These are phyloP conservation scores for Hyperoplus lanceolatus DNA, from an alignment of 2,797 vertebrate species.

Conservation along the genomic window DNA sequence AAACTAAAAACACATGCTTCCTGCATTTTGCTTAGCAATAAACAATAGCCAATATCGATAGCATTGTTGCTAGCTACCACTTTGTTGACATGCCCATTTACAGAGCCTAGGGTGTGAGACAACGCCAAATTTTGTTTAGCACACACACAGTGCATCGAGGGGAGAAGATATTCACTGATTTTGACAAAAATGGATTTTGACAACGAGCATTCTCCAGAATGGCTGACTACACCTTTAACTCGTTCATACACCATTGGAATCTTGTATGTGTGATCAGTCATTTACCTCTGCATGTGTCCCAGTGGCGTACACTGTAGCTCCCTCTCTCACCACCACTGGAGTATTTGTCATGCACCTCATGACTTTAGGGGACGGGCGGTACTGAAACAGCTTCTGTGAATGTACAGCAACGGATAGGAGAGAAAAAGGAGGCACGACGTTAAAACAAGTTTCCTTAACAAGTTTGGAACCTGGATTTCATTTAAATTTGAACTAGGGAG, in stretches of 20 bases:
- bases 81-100: too few relatives aligned
- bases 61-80: too few relatives aligned
- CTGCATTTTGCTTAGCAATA: too few relatives aligned
- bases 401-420: not conserved
- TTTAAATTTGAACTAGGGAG: not conserved
- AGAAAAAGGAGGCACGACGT: not conserved
- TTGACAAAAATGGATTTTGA: too few relatives aligned
- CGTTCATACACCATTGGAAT: constrained; percentile 1
- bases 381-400: constrained; percentile 89
- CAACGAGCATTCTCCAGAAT: too few relatives aligned
- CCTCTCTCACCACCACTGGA: constrained; percentile 94
- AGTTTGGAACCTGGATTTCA: constrained; percentile 1
- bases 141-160: too few relatives aligned
- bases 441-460: not conserved
- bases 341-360: constrained; percentile 98
- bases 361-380: constrained; percentile 91
- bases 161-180: too few relatives aligned
- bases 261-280: constrained; percentile 78
- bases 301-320: constrained; percentile 94
- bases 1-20: too few relatives aligned
- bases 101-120: too few relatives aligned
- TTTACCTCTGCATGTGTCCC: constrained; percentile 92
- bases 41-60: too few relatives aligned
- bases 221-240: too few relatives aligned
- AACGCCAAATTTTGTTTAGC: too few relatives aligned